Conservation (phyloP, 2,888 invertebrate species). For the Diabrotica balteata region DNA sequence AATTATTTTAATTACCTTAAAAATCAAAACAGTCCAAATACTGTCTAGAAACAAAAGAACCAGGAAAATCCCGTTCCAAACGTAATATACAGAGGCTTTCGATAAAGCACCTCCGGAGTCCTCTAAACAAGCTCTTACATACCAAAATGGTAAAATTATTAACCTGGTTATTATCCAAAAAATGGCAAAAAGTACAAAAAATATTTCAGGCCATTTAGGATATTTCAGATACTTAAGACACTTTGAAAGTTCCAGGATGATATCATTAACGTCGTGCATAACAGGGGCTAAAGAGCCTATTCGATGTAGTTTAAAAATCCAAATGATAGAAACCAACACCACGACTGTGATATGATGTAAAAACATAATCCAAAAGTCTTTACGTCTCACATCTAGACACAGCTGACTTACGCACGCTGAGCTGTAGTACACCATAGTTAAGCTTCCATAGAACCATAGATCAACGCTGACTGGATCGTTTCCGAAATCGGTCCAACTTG, state of each 20-base stretch:
- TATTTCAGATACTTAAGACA: not conserved
- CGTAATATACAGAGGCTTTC: not conserved
- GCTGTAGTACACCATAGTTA: not conserved
- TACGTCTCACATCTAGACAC: conserved; percentile 2
- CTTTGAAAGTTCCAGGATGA: not conserved
- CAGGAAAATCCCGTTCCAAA: not conserved
- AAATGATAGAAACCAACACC: not conserved
- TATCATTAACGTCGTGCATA: not conserved
- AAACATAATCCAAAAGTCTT: conserved; percentile 15
- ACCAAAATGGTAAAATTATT: conserved; percentile 10
- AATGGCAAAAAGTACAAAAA: conserved; percentile 2
- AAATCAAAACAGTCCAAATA: conserved; percentile 14
- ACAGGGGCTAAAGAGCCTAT: not conserved
- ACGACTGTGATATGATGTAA: conserved; percentile 1
- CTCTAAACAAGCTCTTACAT: not conserved
- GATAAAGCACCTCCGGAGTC: not conserved
- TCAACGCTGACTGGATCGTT: conserved; percentile 2
- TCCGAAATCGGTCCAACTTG: not conserved
- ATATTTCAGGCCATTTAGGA: not conserved
- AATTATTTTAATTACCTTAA: not conserved
- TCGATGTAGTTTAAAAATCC: not conserved
- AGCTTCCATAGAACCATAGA: conserved; percentile 3
- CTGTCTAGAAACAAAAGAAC: conserved; percentile 3
- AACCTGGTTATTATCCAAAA: conserved; percentile 4
- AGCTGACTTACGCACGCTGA: conserved; percentile 1